Percentiles rank a stretch among this genome's conserved stretches.
phyloP scores from a whole-genome alignment of 2,113 vertebrate species.

The Ochotona princeps region DNA sequence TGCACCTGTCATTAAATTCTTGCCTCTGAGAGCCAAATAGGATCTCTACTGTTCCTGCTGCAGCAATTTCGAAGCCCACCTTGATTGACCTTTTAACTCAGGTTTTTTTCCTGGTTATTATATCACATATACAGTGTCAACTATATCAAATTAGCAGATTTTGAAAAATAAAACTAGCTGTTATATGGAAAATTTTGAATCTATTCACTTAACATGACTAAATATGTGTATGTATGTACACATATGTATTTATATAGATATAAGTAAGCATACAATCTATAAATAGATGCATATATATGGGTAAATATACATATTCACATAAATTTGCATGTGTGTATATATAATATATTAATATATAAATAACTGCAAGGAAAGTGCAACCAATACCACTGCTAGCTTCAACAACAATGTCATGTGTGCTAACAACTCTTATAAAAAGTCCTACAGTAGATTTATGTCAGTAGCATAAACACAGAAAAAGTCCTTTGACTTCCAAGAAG shows the following conservation, averaged over 20 bases:
- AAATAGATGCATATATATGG: too few relatives aligned
- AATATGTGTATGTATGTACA: too few relatives aligned
- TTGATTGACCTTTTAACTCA: background rate
- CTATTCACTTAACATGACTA: conserved; percentile 6
- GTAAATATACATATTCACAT: too few relatives aligned
- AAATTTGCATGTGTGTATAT: too few relatives aligned
- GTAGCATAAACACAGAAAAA: conserved; percentile 62
- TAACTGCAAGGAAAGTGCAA: conserved; percentile 31
- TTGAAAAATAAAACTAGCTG: background rate
- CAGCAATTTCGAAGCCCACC: background rate
- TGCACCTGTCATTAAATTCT: background rate
- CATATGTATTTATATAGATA: too few relatives aligned
- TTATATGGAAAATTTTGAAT: conserved; percentile 40
- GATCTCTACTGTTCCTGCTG: background rate
- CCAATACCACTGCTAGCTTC: conserved; percentile 1
- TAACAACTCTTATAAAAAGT: conserved; percentile 64
- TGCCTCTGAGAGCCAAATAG: background rate
- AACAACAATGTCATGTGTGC: conserved; percentile 29
- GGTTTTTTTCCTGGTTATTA: background rate
- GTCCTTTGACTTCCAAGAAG: conserved; percentile 75
- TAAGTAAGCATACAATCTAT: background rate
- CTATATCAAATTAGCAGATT: conserved; percentile 2
- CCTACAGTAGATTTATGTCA: conserved; percentile 67
- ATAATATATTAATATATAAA: background rate
- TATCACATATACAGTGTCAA: background rate